Conservation (phyloP, 1,140 invertebrate species). For the Meloidogyne exigua region DNA sequence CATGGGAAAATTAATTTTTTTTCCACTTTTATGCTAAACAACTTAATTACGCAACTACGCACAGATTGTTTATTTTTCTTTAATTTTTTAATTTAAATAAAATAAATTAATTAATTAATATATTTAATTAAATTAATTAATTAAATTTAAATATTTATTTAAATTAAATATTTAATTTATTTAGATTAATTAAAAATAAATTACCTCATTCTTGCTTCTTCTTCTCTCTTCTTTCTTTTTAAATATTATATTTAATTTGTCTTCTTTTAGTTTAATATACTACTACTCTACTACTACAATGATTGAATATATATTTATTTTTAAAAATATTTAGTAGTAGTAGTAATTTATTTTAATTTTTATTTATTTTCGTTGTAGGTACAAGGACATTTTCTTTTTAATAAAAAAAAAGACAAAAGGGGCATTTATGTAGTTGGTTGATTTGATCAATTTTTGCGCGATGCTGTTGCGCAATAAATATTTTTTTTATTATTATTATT, state of each 20-base stretch:
- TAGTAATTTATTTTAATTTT: neutral
- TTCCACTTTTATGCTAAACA: too few species aligned
- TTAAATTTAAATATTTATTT: too few species aligned
- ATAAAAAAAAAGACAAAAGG: neutral
- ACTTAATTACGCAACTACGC: too few species aligned
- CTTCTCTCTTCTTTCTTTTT: neutral
- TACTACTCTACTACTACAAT: neutral
- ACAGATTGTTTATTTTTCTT: too few species aligned
- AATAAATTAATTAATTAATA: too few species aligned
- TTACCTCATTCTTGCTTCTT: too few species aligned
- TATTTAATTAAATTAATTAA: too few species aligned
- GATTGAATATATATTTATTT: neutral
- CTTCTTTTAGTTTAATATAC: neutral
- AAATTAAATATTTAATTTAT: too few species aligned
- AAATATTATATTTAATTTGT: neutral
- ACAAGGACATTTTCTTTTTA: neutral
- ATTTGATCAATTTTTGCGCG: conserved; percentile 2
- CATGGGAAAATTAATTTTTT: too few species aligned
- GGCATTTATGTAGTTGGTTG: neutral
- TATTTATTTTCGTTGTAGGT: neutral
- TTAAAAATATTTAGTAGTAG: neutral
- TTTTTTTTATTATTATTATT: neutral
- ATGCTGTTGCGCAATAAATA: neutral
- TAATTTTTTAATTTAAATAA: too few species aligned
- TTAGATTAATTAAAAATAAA: too few species aligned